Percentiles rank a stretch among this genome's conserved stretches.
These are phyloP conservation scores for Acanthosepion pharaonis DNA, from an alignment of 2,888 invertebrate genomes.

Conservation along the genomic window DNA sequence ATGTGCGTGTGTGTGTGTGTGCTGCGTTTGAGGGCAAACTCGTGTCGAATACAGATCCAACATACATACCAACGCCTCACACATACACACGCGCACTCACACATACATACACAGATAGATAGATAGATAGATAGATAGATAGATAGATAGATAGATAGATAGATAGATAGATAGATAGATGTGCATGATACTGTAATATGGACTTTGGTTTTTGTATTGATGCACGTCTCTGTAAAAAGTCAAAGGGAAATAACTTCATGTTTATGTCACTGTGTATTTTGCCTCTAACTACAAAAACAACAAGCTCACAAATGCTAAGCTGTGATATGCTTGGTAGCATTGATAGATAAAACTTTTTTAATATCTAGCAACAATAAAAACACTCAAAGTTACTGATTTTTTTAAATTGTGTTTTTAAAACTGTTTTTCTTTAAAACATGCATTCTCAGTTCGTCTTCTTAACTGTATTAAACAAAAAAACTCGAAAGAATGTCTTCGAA, in stretches of 20 bases:
- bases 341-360: too few relatives aligned
- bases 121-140: too few relatives aligned
- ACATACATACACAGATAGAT: too few relatives aligned
- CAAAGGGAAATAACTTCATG: background rate
- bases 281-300: background rate
- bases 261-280: background rate
- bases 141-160: too few relatives aligned
- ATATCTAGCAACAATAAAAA: too few relatives aligned
- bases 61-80: too few relatives aligned
- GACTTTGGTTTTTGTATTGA: background rate
- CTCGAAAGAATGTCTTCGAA: too few relatives aligned
- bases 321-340: background rate
- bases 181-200: background rate
- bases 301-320: background rate
- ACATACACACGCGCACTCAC: background rate
- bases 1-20: too few relatives aligned
- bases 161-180: background rate
- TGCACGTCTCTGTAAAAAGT: background rate
- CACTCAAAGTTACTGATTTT: background rate
- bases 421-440: background rate
- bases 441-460: background rate
- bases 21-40: too few relatives aligned
- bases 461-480: too few relatives aligned
- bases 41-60: background rate
- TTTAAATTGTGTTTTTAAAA: background rate